Base-by-base conservation (phyloP, 2,888 invertebrate genomes). In the Drosophila melanosoma region DNA sequence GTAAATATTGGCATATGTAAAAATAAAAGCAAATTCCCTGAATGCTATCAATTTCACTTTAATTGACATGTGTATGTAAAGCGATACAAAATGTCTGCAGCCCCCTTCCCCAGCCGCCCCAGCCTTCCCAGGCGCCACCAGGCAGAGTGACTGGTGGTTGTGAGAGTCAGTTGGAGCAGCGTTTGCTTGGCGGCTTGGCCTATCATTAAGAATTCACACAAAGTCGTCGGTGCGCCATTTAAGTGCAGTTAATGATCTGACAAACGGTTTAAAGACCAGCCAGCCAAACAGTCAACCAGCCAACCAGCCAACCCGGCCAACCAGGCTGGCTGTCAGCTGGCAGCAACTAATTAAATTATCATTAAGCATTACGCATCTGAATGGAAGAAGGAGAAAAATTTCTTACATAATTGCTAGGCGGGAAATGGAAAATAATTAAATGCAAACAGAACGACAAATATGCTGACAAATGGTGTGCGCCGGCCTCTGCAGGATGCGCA, bases 291-390 rank as follows among this genome's bases (percentile, higher is more conserved):
- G 23, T 1, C 26, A 26, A 26, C 26, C n/a, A n/a, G n/a, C n/a
- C n/a, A n/a, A n/a, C 5, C 6, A 6, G 29, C 29, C 29, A 29
- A 29, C 29, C 5, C 0, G 29, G 29, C 29, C 29, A 29, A 29
- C 29, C 6, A 29, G 29, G 29, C 29, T 5, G 45, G 15, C 23
- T 23, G 23, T 45, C 45, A 23, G 45, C 87, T 89, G 78, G 83
- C 81, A 86, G 81, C 83, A 86, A 66, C 90, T 89, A 89, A 86
- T 89, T 86, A 88, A 89, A 88, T 86, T 89, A 89, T 85, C 87
- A 83, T 84, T 88, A 57, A 32, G 42, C 57, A 78, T 58, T 59
- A 62, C 54, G 54, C 54, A 54, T 36, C 23, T 20, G 45, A 73
- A 58, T 51, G 60, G 58, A 81, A 75, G 76, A 69, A 56, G 57